A percentile compares a stretch with the other conserved stretches of the same genome.
Conservation (phyloP, 2,113 vertebrate species). For the Drymodes brunneopygia region DNA sequence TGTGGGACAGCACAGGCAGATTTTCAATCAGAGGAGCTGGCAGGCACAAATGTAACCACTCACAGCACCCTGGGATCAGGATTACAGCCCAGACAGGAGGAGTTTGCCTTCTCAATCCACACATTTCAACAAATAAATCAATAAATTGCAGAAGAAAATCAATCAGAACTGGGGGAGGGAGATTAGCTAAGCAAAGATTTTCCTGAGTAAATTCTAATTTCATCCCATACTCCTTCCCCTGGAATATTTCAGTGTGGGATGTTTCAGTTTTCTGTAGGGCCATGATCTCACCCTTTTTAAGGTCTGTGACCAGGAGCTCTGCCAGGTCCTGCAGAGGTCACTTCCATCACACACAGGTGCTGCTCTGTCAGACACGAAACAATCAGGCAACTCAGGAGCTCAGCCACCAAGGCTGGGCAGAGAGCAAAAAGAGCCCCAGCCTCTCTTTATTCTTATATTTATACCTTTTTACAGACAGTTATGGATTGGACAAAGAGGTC, state of each 20-base stretch:
- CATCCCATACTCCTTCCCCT: not conserved
- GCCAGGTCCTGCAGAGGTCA: not conserved
- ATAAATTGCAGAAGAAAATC: fast-evolving
- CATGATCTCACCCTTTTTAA: fast-evolving
- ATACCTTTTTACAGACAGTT: no score
- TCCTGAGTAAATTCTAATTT: not conserved
- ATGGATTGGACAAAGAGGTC: no score
- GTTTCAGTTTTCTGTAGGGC: not conserved
- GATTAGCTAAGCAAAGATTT: not conserved
- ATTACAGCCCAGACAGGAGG: not conserved
- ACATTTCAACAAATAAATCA: not conserved
- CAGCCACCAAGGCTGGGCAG: no score
- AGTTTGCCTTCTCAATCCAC: not conserved
- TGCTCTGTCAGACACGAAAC: no score
- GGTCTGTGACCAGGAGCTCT: fast-evolving
- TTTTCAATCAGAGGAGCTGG: not conserved
- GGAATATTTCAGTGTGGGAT: not conserved
- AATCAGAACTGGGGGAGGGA: fast-evolving
- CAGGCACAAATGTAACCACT: not conserved
- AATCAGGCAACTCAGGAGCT: no score
- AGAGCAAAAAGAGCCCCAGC: no score
- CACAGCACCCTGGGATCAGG: not conserved
- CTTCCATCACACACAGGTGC: no score
- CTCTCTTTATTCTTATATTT: no score
- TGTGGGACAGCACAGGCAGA: not conserved